Evolutionary conservation across 2,888 invertebrate species (phyloP).

Genomic region (Xylophagus ater): DNA sequence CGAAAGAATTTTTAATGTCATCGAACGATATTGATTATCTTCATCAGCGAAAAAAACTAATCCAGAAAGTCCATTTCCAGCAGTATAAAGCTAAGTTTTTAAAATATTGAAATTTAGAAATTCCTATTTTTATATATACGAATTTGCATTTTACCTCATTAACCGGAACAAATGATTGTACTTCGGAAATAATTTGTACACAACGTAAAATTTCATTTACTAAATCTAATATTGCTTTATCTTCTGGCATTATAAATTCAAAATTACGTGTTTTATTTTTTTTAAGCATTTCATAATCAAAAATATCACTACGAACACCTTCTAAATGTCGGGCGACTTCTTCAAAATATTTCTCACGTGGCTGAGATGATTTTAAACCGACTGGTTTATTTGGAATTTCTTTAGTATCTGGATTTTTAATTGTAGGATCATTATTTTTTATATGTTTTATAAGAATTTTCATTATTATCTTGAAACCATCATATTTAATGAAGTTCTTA

Average conservation of each 20-base stretch:
- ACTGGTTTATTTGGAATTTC: slow-evolving; percentile 19
- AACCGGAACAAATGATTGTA: slow-evolving; percentile 24
- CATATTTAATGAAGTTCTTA: slow-evolving; percentile 27
- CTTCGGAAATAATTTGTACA: slow-evolving; percentile 28
- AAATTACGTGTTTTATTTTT: slow-evolving; percentile 22
- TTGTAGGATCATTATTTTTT: slow-evolving; percentile 19
- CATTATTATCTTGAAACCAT: slow-evolving; percentile 30
- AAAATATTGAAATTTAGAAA: not conserved
- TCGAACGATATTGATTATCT: slow-evolving; percentile 29
- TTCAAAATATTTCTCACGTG: slow-evolving; percentile 36
- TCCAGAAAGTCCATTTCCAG: slow-evolving; percentile 18
- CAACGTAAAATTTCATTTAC: slow-evolving; percentile 33
- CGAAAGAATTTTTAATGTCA: slow-evolving; percentile 32
- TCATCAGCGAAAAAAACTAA: slow-evolving; percentile 32
- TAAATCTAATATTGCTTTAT: slow-evolving; percentile 26
- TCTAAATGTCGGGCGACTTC: slow-evolving; percentile 36
- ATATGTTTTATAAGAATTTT: slow-evolving; percentile 29
- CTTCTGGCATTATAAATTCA: slow-evolving; percentile 31
- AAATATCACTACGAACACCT: slow-evolving; percentile 35
- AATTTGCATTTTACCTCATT: slow-evolving; percentile 25
- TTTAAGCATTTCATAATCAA: slow-evolving; percentile 31
- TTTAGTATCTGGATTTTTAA: not conserved
- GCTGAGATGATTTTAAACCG: slow-evolving; percentile 32
- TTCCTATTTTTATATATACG: not conserved
- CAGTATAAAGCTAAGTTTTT: slow-evolving; percentile 6